Base-by-base conservation (phyloP, 2,113 vertebrate species). In the Hassar affinis region DNA sequence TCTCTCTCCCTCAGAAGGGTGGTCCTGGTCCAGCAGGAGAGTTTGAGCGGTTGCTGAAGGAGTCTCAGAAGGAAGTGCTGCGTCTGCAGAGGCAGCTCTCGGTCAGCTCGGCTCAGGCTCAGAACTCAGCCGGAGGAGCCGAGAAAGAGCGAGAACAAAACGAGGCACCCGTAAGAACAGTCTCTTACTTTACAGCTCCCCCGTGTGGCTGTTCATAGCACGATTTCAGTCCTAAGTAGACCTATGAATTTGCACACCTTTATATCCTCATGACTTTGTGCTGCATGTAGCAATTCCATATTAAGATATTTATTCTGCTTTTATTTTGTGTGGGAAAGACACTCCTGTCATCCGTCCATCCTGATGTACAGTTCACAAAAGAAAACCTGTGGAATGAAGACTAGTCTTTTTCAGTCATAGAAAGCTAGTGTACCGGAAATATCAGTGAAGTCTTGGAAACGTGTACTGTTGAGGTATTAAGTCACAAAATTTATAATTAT, bases 41-140 rank as follows among this genome's bases (percentile, higher is more conserved):
- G 86, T 96, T 97, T 5, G 96, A 97, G 87, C 95, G 94, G 69
- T 93, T 99, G 83, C 90, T 99, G 79, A 92, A 93, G 57, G 97
- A 98, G 87, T 98, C 98, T 79, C 98, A 99, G 92, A 94, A 92
- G 76, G 98, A 99, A 91, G 98, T 99, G 77, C 77, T 99, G 81
- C 93, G 97, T 71, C 93, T 99, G 78, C 98, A 99, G 93, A 93
- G 96, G 56, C 98, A 99, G 91, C 96, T 99, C 0, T 96, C 98
- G 0, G 91, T 98, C 89, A 92, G 91, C 52, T 93, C 93, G 4
- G 86, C 75, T 69, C 88, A 77, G 59, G 91, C 89, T 52, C 89
- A 89, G 61, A 68, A 18, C 78, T 30, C 47, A 54, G 20, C 22
- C 6, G 9, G 27, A 30, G 7, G 84, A 49, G 83, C 79, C 0